Base-by-base conservation (phyloP, 1,140 invertebrate species). In the Papilio polyxenes region DNA sequence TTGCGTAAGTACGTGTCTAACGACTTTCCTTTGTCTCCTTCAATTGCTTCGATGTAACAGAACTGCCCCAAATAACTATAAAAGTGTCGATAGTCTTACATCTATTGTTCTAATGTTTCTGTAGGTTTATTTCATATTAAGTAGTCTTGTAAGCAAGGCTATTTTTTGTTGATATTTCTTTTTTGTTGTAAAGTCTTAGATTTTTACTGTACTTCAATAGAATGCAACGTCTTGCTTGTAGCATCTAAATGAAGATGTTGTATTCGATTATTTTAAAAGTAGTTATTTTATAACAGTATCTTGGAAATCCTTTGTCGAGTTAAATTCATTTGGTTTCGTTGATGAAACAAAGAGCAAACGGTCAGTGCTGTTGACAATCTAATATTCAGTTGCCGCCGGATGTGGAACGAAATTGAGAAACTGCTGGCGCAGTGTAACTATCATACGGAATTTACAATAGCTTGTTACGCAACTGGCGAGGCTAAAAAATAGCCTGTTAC, bases 1-100 rank as follows among this genome's bases (percentile, higher is more conserved):
- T 59, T 77, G 23, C 75, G 48, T 77, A 77, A 77, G 49, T 56
- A 77, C 75, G 75, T 77, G 75, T 51, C 75, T 77, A 59, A 77
- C 75, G 75, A 77, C 75, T 77, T 59, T 56, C 75, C 75, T 77
- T 56, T 77, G 51, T 37, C 49, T 56, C 65, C 11, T 31, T 77
- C 75, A 37, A 23, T 37, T 51, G 49, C 51, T 77, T 77, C 23
- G 75, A 76, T 53, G 62, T 37, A 69, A 56, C 15, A 17, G 53
- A 56, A 69, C 65, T 40, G 65, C 65, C 11, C 10, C 65, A 72
- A 72, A 72, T 72, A 40, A 72, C 65, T 40, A 40, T 72, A 37
- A 72, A 69, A 2, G 3, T 37, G 37, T 72, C 13, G 65, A 72
- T 72, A 40, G 31, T 72, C 13, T 72, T 72, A 13, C 37, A 72